Conservation (phyloP, 1,140 invertebrate genomes). For the Nymphalis io region DNA sequence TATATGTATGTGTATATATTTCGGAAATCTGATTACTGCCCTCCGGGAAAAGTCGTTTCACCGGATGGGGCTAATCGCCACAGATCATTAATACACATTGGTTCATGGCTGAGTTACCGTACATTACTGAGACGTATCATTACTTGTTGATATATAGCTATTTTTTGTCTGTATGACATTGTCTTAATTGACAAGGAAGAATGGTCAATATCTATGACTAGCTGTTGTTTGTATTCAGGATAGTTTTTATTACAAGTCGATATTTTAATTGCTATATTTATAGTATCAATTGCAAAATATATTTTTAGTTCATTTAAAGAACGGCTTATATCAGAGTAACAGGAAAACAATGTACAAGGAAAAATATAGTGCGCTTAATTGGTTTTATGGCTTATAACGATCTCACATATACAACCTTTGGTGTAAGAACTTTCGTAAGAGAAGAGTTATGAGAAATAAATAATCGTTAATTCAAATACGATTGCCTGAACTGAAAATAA, state of each 20-base stretch:
- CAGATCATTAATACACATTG: slow-evolving; percentile 62
- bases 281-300: background rate
- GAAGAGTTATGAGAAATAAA: no score
- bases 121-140: slow-evolving; percentile 50
- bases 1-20: background rate
- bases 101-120: slow-evolving; percentile 49
- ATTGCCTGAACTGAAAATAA: no score
- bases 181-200: slow-evolving; percentile 19
- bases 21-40: slow-evolving; percentile 17
- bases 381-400: no score
- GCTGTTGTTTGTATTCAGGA: background rate
- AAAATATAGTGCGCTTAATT: no score
- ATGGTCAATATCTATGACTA: slow-evolving; percentile 14
- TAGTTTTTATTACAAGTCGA: background rate
- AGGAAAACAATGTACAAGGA: no score
- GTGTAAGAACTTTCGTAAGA: no score
- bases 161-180: slow-evolving; percentile 26
- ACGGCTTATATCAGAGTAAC: no score
- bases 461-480: no score
- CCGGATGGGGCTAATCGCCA: slow-evolving; percentile 49
- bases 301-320: no score
- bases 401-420: no score
- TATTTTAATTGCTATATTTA: background rate
- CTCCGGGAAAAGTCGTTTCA: slow-evolving; percentile 15
- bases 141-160: slow-evolving; percentile 51